These are phyloP conservation scores for Austrofundulus limnaeus DNA, from an alignment of 2,113 vertebrate species.

Conservation along the genomic window DNA sequence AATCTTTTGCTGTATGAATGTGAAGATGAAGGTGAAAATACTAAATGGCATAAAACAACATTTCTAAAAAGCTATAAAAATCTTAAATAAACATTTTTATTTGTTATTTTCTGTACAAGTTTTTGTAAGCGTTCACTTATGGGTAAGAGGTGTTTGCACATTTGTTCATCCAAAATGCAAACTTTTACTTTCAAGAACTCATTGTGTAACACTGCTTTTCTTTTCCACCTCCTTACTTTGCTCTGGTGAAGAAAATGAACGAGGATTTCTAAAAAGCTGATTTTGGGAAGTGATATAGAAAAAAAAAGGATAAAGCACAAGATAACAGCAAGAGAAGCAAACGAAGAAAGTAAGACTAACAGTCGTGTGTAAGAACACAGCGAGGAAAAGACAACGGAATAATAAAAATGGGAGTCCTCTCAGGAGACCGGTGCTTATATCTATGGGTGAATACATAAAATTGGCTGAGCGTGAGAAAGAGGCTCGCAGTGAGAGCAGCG, in stretches of 20 bases:
- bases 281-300: no score
- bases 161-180: no score
- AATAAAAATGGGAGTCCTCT: constrained; percentile 31
- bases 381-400: constrained; percentile 36
- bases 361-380: constrained; percentile 18
- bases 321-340: neutral
- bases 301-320: neutral
- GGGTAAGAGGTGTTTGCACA: no score
- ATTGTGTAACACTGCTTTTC: neutral
- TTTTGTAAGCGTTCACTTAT: no score
- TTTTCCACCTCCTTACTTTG: neutral
- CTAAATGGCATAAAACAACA: no score
- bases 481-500: constrained; percentile 36
- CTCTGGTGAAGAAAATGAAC: neutral
- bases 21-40: no score
- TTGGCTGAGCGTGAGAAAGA: constrained; percentile 70
- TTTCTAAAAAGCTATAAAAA: no score
- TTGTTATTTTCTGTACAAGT: no score
- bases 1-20: no score
- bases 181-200: neutral
- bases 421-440: constrained; percentile 59
- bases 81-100: no score
- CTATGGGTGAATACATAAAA: constrained; percentile 67
- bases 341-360: neutral
- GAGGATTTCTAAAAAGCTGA: neutral